Base-by-base conservation (phyloP, 2,113 vertebrate species). In the Upupa epops region DNA sequence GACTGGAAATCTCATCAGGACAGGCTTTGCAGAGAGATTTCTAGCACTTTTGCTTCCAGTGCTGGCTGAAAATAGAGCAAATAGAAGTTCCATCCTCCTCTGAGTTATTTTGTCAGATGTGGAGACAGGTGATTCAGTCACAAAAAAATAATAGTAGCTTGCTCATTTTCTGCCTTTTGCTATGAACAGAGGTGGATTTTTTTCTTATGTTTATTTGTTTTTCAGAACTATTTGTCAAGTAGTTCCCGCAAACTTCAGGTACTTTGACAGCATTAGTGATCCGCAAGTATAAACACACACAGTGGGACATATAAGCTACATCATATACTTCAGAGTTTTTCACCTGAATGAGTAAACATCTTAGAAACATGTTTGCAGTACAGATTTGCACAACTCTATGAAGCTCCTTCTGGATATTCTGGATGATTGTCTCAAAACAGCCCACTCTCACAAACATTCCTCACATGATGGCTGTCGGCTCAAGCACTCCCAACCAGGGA, bases 1-100 rank as follows among this genome's bases (percentile, higher is more conserved):
- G 74, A 49, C 81, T 92, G 71, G 92, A 93, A 95, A 90, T 82
- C 81, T 85, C 86, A 82, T 87, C 86, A 92, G 78, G 90, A 85
- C 13, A 84, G 51, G 42, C 18, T 87, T 93, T 94, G 68, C 66
- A 87, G 55, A 72, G 87, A 89, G 51, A 84, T 84, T 89, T 95
- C 66, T 91, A 70, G 73, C 63, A 93, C 32, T 86, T 88, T 49
- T 86, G 15, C 83, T 93, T 93, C 46, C 59, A 86, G 28, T 16
- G 61, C 5, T 52, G 58, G 28, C 63, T 89, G 77, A 78, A 92
- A 94, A 93, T 9, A 79, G 46, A 93, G 66, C 13, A 88, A 78
- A 85, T 86, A 76, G 40, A 87, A 32, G 81, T 42, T 92, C 25
- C 42, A 92, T 14, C 46, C 77, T 90, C 55, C 80, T 91, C 46